These are phyloP conservation scores for Pseudochromis fuscus DNA, from an alignment of 2,797 vertebrate species.

Conservation along the genomic window DNA sequence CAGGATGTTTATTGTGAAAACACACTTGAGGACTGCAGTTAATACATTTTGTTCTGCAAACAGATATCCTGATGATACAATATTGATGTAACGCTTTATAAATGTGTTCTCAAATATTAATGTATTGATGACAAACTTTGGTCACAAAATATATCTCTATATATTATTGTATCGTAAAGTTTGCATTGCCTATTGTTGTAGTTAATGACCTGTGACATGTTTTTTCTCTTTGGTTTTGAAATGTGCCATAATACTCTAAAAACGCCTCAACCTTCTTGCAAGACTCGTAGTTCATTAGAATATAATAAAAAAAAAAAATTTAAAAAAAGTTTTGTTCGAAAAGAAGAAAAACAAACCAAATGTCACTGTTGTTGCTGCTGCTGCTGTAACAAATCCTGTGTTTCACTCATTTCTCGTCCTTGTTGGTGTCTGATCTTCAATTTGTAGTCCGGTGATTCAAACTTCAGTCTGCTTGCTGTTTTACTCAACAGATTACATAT, in stretches of 20 bases:
- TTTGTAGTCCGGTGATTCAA: slow-evolving; percentile 78
- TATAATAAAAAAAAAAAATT: slow-evolving; percentile 52
- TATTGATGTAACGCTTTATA: slow-evolving; percentile 87
- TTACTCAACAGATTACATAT: slow-evolving; percentile 68
- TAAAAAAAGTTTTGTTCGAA: slow-evolving; percentile 75
- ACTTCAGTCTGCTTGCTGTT: slow-evolving; percentile 80
- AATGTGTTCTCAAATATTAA: slow-evolving; percentile 85
- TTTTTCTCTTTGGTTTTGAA: slow-evolving; percentile 84
- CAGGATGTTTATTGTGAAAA: slow-evolving; percentile 65
- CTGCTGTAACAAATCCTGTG: slow-evolving; percentile 71
- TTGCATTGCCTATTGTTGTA: slow-evolving; percentile 86
- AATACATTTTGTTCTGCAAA: slow-evolving; percentile 79
- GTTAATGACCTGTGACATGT: slow-evolving; percentile 84
- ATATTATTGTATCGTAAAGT: slow-evolving; percentile 85
- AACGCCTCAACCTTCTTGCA: slow-evolving; percentile 80
- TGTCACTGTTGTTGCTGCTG: slow-evolving; percentile 78
- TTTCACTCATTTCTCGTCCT: slow-evolving; percentile 75
- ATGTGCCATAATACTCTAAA: slow-evolving; percentile 86
- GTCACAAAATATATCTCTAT: slow-evolving; percentile 78
- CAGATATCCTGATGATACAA: slow-evolving; percentile 77
- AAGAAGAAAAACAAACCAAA: slow-evolving; percentile 77
- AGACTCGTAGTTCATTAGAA: slow-evolving; percentile 79
- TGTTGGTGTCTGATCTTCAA: slow-evolving; percentile 75
- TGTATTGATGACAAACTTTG: slow-evolving; percentile 80
- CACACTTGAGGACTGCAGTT: slow-evolving; percentile 74